Evolutionary conservation across 2,113 vertebrate species (phyloP), one percentile per base, ranked within the genome.

Genomic region (Gnathonemus echidnorhynchus): DNA sequence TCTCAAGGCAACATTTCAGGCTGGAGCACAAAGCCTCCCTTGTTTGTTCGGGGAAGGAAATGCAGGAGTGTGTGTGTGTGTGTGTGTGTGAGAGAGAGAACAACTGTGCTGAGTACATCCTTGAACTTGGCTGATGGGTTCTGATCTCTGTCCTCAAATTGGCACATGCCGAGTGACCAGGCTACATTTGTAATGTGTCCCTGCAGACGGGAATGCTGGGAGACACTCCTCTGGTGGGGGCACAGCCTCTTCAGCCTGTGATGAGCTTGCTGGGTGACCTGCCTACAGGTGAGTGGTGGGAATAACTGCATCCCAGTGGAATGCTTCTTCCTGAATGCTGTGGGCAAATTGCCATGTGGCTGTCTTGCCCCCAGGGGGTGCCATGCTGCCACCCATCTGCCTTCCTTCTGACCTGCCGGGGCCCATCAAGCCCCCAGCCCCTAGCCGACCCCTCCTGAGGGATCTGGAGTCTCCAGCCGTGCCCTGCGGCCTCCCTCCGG

Each of bases 161-260:
- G 19, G 27, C 17, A 49, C 19, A n/a, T 86, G 19, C 3, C 0
- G 0, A 17, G 46, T 46, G 7, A 24, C 52, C 31, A 39, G 17
- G 45, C 39, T 2, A 45, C 10, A 19, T 52, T 80, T 11, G 45
- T 90, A 42, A 6, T 89, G 27, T 56, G 58, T 48, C 1, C 88
- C 93, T 94, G 94, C 97, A 99, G 94, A 96, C 97, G 1, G 97
- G 97, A 89, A 96, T 99, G 92, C 94, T 98, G 53, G 97, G 96
- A 88, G 98, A 98, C 66, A 97, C 96, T 84, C 97, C 97, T 70
- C 92, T 98, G 95, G 91, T 96, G 88, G 88, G 86, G n/a, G 31
- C 95, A 62, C 91, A 96, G 88, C 92, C 96, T 15, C 93, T 96
- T 56, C 96, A 96, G 92, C 94, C 96, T 89, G 94, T 95, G 49